Evolutionary conservation across 2,888 invertebrate species (phyloP).

Genomic region (Bhutanitis thaidina): DNA sequence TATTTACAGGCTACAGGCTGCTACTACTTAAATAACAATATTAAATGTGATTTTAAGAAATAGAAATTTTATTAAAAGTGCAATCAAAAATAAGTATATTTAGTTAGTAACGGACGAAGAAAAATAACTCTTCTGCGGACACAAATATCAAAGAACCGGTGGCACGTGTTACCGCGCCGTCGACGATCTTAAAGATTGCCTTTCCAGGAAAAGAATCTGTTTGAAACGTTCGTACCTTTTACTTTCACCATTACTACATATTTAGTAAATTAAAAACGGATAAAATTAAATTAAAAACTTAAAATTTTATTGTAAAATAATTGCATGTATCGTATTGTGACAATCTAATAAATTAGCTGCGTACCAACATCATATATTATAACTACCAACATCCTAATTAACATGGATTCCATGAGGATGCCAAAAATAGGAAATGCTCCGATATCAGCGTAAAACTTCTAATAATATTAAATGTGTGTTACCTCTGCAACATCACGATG

Average conservation of each 20-base stretch:
- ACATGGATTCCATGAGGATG: slow-evolving; percentile 26
- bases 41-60: too few relatives aligned
- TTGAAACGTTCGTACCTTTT: slow-evolving; percentile 1
- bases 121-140: slow-evolving; percentile 1
- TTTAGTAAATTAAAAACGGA: too few relatives aligned
- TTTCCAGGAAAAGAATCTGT: slow-evolving; percentile 14
- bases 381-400: slow-evolving; percentile 27
- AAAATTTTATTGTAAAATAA: too few relatives aligned
- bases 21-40: too few relatives aligned
- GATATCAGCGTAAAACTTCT: slow-evolving; percentile 21
- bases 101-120: slow-evolving; percentile 7
- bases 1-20: too few relatives aligned
- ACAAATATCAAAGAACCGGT: slow-evolving; percentile 15
- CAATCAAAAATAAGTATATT: neutral
- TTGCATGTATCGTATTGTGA: too few relatives aligned
- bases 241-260: neutral
- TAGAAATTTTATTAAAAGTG: too few relatives aligned
- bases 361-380: too few relatives aligned
- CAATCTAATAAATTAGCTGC: too few relatives aligned
- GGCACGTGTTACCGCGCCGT: slow-evolving; percentile 15
- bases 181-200: slow-evolving; percentile 11
- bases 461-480: too few relatives aligned
- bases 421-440: slow-evolving; percentile 28
- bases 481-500: too few relatives aligned
- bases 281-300: too few relatives aligned